Percentiles rank a stretch among this genome's conserved stretches.
These are phyloP conservation scores for Falco naumanni DNA, from an alignment of 2,797 vertebrate species.

Conservation along the genomic window DNA sequence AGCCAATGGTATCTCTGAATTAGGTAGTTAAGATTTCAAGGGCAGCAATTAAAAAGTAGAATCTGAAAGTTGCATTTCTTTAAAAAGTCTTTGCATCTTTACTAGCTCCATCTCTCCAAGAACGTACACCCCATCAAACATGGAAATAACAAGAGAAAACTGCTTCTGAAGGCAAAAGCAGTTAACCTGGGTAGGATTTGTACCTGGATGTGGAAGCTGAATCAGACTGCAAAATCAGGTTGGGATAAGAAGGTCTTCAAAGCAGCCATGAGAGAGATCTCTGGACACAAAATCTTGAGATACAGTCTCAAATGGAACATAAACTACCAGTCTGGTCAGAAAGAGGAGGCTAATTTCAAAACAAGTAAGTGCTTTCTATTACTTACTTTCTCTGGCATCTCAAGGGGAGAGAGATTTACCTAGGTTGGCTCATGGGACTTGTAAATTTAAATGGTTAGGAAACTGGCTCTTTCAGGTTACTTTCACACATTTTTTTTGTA, in stretches of 20 bases:
- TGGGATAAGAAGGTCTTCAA: not conserved
- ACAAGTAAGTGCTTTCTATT: not conserved
- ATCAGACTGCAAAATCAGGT: not conserved
- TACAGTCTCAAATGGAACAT: not conserved
- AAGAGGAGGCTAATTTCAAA: not conserved
- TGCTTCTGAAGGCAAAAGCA: not conserved
- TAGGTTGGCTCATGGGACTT: not conserved
- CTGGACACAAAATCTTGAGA: not conserved
- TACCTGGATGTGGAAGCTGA: not conserved
- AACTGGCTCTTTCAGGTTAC: not conserved
- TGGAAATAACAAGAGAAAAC: not conserved
- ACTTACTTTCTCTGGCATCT: not conserved
- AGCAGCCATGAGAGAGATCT: not conserved
- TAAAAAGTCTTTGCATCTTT: not conserved
- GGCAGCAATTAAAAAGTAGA: not conserved
- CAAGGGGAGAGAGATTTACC: not conserved
- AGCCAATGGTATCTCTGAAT: not conserved
- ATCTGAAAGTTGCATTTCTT: not conserved
- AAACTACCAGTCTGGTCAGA: not conserved
- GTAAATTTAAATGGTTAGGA: not conserved
- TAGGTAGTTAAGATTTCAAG: not conserved
- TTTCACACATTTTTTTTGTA: not conserved
- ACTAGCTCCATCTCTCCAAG: not conserved
- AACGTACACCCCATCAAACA: not conserved
- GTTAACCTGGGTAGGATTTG: not conserved